Percentiles rank a stretch among this genome's conserved stretches.
These are phyloP conservation scores for Esperia sulphurella DNA, from an alignment of 2,888 invertebrate genomes.

Conservation along the genomic window DNA sequence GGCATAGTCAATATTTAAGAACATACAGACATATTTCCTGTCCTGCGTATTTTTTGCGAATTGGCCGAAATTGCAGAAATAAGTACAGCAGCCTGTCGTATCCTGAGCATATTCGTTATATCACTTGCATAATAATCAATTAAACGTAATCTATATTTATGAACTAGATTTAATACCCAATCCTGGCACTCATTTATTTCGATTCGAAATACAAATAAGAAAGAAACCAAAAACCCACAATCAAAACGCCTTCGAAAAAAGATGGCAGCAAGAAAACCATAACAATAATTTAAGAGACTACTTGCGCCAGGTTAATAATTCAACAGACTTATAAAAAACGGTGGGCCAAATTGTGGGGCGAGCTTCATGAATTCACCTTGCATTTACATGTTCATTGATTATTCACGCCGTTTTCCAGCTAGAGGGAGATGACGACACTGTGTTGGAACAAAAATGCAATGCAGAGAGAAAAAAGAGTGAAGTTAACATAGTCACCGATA, in stretches of 20 bases:
- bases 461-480: neutral
- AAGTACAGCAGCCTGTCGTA: too few species aligned
- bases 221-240: constrained; percentile 3
- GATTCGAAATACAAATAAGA: too few species aligned
- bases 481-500: too few species aligned
- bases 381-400: constrained; percentile 65
- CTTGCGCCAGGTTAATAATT: constrained; percentile 58
- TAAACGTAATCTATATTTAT: too few species aligned
- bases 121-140: too few species aligned
- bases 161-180: too few species aligned
- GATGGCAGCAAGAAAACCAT: constrained; percentile 31
- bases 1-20: too few species aligned
- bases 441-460: neutral
- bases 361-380: constrained; percentile 42
- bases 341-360: constrained; percentile 41
- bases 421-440: constrained; percentile 11
- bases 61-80: too few species aligned
- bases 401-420: constrained; percentile 38
- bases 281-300: constrained; percentile 60
- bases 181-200: too few species aligned
- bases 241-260: constrained; percentile 12
- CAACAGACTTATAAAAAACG: constrained; percentile 59
- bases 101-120: too few species aligned
- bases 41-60: too few species aligned
- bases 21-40: too few species aligned